Conservation (phyloP, 1,140 invertebrate species). For the Helicoverpa armigera region DNA sequence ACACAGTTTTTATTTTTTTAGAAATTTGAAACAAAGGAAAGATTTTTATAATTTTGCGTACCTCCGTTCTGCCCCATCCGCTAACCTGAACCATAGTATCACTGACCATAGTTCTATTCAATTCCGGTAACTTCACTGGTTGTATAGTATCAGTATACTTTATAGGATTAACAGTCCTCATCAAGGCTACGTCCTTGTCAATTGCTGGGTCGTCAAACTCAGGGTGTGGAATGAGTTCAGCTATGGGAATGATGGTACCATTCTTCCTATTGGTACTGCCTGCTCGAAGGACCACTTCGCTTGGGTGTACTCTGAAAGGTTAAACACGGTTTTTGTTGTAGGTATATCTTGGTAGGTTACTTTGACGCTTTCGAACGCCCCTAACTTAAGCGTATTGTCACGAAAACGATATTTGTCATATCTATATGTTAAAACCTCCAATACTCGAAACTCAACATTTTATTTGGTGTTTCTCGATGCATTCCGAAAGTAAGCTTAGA, state of each 20-base stretch:
- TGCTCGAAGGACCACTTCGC: slow-evolving; percentile 76
- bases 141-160: slow-evolving; percentile 69
- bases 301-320: slow-evolving; percentile 72
- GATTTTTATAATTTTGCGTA: slow-evolving; percentile 12
- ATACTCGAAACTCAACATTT: too few species aligned
- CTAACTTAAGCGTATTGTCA: too few species aligned
- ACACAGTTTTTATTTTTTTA: too few species aligned
- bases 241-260: slow-evolving; percentile 79
- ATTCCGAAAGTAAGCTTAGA: too few species aligned
- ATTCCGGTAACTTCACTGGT: slow-evolving; percentile 65
- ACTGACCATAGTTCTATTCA: slow-evolving; percentile 65
- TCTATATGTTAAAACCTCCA: too few species aligned
- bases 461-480: too few species aligned
- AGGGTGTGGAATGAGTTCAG: slow-evolving; percentile 80
- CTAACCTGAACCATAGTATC: too few species aligned
- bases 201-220: slow-evolving; percentile 84
- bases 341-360: too few species aligned
- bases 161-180: slow-evolving; percentile 78
- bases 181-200: slow-evolving; percentile 88
- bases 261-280: slow-evolving; percentile 76
- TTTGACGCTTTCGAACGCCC: too few species aligned
- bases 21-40: too few species aligned
- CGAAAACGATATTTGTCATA: too few species aligned
- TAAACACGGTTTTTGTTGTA: background rate
- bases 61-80: slow-evolving; percentile 74